A percentile compares a stretch with the other conserved stretches of the same genome.
phyloP scores from a whole-genome alignment of 2,797 vertebrate genomes.

The Chiloscyllium punctatum region DNA sequence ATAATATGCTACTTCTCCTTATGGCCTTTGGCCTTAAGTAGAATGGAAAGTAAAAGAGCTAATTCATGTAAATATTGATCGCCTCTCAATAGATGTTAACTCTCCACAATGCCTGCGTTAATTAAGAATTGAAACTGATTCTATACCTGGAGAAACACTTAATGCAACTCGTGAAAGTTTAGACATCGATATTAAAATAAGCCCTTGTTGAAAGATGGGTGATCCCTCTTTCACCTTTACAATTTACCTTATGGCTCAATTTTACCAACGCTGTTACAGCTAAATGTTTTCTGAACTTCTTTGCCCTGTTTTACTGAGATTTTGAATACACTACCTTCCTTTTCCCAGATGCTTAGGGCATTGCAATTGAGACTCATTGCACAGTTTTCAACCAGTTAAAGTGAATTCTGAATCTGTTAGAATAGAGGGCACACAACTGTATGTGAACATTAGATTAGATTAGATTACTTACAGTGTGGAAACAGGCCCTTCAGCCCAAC shows the following conservation, averaged over 20 bases:
- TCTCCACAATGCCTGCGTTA: not conserved
- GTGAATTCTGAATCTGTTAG: not conserved
- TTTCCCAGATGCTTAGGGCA: not conserved
- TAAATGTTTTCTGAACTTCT: not conserved
- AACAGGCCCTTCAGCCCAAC: too few species aligned
- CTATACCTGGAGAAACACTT: not conserved
- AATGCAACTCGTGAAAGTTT: not conserved
- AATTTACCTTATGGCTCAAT: not conserved
- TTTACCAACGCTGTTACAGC: not conserved
- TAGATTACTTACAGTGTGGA: too few species aligned
- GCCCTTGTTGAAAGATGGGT: not conserved
- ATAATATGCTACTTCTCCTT: not conserved
- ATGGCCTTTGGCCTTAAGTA: not conserved
- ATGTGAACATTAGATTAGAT: too few species aligned
- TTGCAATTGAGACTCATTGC: not conserved
- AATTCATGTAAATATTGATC: not conserved
- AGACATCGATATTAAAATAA: not conserved
- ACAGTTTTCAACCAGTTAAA: not conserved
- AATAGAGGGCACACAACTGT: not conserved
- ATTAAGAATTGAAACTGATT: constrained; percentile 4
- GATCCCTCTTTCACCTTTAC: not conserved
- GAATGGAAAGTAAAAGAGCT: not conserved
- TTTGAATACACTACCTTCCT: not conserved
- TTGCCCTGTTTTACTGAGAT: not conserved
- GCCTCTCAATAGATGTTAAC: not conserved